Evolutionary conservation across 2,113 vertebrate genomes (phyloP), one percentile per base, ranked within the genome.

Genomic region (Phalacrocorax brasilianus): DNA sequence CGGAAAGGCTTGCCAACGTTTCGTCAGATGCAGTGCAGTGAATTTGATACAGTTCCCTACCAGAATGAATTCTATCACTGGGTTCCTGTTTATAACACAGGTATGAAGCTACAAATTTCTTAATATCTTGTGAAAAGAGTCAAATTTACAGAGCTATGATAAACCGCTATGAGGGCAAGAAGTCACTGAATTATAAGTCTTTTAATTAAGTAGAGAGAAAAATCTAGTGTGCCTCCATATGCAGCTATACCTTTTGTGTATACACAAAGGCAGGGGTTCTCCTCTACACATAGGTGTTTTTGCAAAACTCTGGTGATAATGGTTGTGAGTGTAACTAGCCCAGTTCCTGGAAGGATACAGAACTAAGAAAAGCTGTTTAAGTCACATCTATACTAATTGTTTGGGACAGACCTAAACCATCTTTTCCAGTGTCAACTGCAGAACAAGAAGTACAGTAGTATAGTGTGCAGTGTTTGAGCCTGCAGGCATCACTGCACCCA

Each of bases 11-110:
- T 73, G 11, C 99, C 99, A 1, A 98, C 98, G 8, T 99, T 99
- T 78, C 98, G 99, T 42, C 99, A 99, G 96, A 99, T 99, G 99
- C 99, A 99, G 59, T 99, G 99, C 98, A 99, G 98, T 61, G 99
- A 99, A 95, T 99, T 99, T 94, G 98, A 99, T 96, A 99, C 99
- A 0, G 99, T 99, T 67, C 98, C 99, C 9, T 99, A 99, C 97
- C 98, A 99, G 96, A 99, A 99, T 3, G 98, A 99, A 65, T 98
- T 99, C 82, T 99, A 99, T 96, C 96, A 97, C 92, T 99, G 99
- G 99, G 98, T 99, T 92, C 99, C 99, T 0, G 96, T 99, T 83
- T 96, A 97, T 65, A 99, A 98, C 95, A 89, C 97, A 95, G 96
- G 99, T 99, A 98, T 52, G 90, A 87, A 38, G 2, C 24, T 65